Base-by-base conservation (phyloP, 1,140 invertebrate species). In the Drosophila truncata region DNA sequence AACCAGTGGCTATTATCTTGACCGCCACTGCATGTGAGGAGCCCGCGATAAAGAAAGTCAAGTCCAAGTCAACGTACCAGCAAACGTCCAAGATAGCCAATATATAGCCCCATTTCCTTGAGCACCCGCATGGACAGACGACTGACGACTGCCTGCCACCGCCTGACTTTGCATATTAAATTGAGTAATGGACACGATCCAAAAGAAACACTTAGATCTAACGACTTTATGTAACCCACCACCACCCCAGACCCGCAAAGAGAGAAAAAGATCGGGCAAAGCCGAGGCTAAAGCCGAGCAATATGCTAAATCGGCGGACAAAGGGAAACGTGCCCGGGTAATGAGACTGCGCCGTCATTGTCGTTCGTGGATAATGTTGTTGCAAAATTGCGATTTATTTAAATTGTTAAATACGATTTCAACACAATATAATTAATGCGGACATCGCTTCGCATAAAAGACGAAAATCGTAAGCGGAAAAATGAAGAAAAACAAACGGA, bases 81-180 rank as follows among this genome's bases (percentile, higher is more conserved):
- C 42, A 18, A 49, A 49, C 44, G 27, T 20, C 25, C 50, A 42
- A 33, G 66, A 66, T 66, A 66, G 61, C n/a, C 65, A 50, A 50
- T 18, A 50, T 18, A 18, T 33, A 60, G 37, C 31, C 55, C 47
- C 44, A 29, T 55, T 80, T 60, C 35, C 63, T 35, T 14, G 20
- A 42, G 41, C 67, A 70, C 33, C 72, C 57, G 54, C 62, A 80
- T 81, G 31, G 76, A 37, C 39, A 55, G 75, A 16, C 14, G 37
- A 47, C 64, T 8, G n/a, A 9, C n/a, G 6, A 29, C 27, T 8
- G 27, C 27, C 27, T n/a, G 27, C 27, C 16, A n/a, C 4, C 39
- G 18, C 18, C 77, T 80, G 77, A 49, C 63, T 88, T 83, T 83
- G 71, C 84, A 87, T 87, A 83, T 84, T 84, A 80, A 81, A 84